Evolutionary conservation across 2,113 vertebrate species (phyloP).

Genomic region (Rattus norvegicus): DNA sequence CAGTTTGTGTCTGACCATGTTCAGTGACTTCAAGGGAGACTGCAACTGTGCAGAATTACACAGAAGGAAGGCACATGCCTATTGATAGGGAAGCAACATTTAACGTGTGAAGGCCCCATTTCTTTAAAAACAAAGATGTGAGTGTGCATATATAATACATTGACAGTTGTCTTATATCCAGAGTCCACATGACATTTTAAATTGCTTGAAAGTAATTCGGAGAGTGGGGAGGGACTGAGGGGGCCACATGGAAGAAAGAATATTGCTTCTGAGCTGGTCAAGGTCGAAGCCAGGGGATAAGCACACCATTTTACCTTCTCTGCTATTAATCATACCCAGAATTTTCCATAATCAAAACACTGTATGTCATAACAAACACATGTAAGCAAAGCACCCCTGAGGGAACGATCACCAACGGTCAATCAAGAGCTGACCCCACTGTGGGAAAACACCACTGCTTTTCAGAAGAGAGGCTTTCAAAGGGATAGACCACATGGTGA

Average conservation of each 20-base stretch:
- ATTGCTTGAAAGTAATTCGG: constrained; percentile 9
- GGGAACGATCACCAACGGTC: background rate
- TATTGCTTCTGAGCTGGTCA: background rate
- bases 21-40: background rate
- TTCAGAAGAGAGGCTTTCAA: constrained; percentile 33
- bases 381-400: constrained; percentile 11
- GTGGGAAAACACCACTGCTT: constrained; percentile 44
- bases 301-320: background rate
- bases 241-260: background rate
- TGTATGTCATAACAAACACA: constrained; percentile 14
- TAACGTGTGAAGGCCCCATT: background rate
- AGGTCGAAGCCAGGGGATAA: background rate
- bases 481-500: background rate
- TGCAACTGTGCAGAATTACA: background rate
- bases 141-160: background rate
- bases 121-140: background rate
- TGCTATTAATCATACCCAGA: background rate
- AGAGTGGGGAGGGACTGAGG: background rate
- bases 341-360: constrained; percentile 34
- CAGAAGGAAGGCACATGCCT: background rate
- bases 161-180: background rate
- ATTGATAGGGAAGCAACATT: background rate
- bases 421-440: background rate
- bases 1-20: background rate
- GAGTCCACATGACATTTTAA: constrained; percentile 14